These are phyloP conservation scores for Lytechinus pictus DNA, from an alignment of 35 echinoderm and acorn worm species.

Conservation along the genomic window DNA sequence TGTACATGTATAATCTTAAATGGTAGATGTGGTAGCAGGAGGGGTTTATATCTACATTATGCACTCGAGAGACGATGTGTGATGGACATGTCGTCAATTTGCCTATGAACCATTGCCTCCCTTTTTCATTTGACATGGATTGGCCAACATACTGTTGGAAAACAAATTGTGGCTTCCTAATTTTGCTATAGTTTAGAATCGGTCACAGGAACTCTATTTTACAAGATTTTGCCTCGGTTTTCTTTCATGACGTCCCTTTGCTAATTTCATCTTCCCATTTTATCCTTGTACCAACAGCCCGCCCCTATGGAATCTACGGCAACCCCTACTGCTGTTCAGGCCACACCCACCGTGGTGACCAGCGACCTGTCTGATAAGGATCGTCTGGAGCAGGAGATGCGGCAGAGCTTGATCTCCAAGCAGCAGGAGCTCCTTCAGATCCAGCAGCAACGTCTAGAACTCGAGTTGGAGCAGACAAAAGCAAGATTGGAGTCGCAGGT, in stretches of 20 bases:
- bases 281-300: background rate
- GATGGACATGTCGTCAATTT: too few relatives aligned
- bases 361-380: slow-evolving; percentile 58
- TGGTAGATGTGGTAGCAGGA: too few relatives aligned
- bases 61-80: too few relatives aligned
- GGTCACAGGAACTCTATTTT: too few relatives aligned
- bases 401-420: slow-evolving; percentile 84
- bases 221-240: too few relatives aligned
- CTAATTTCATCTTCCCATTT: background rate
- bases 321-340: slow-evolving; percentile 3
- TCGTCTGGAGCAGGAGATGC: slow-evolving; percentile 80
- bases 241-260: background rate
- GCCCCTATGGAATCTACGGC: slow-evolving; percentile 20
- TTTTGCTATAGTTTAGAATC: too few relatives aligned
- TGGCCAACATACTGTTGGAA: too few relatives aligned
- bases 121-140: too few relatives aligned
- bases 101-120: too few relatives aligned
- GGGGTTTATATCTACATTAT: too few relatives aligned
- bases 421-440: slow-evolving; percentile 92
- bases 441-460: slow-evolving; percentile 82
- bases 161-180: too few relatives aligned
- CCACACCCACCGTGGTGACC: background rate
- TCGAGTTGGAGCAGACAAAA: slow-evolving; percentile 94
- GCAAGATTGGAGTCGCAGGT: slow-evolving; percentile 83
- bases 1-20: too few relatives aligned